Evolutionary conservation across 2,113 vertebrate species (phyloP).

Genomic region (Numida meleagris): DNA sequence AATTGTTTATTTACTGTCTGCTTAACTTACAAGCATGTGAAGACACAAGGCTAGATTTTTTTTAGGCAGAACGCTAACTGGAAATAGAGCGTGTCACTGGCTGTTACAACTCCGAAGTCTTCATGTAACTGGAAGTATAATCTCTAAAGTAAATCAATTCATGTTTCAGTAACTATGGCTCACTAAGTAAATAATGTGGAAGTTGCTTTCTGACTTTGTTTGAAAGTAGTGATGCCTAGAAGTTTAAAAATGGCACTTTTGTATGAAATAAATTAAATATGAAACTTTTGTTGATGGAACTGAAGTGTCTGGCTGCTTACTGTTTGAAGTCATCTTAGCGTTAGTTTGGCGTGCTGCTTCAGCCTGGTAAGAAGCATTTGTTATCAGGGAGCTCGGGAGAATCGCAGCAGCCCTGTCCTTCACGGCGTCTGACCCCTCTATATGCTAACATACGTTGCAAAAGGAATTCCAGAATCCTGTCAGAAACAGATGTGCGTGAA

Average conservation of each 20-base stretch:
- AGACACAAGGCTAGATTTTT: slow-evolving; percentile 61
- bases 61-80: slow-evolving; percentile 66
- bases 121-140: slow-evolving; percentile 68
- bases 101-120: slow-evolving; percentile 59
- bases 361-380: not conserved
- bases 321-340: slow-evolving; percentile 52
- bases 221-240: slow-evolving; percentile 64
- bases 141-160: slow-evolving; percentile 65
- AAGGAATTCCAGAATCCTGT: not conserved
- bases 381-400: not conserved
- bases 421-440: not conserved
- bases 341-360: not conserved
- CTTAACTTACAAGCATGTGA: slow-evolving; percentile 69
- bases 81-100: slow-evolving; percentile 55
- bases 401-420: not conserved
- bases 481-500: not conserved
- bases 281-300: slow-evolving; percentile 66
- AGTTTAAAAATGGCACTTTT: slow-evolving; percentile 65
- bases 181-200: slow-evolving; percentile 51
- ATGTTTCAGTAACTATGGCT: slow-evolving; percentile 64
- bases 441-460: not conserved
- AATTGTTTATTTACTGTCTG: slow-evolving; percentile 56
- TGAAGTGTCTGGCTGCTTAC: slow-evolving; percentile 72
- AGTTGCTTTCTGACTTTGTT: slow-evolving; percentile 68
- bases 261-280: slow-evolving; percentile 76